Percentiles rank a stretch among this genome's conserved stretches.
phyloP scores from a whole-genome alignment of 2,888 invertebrate species.

The Thymelicus lineola region DNA sequence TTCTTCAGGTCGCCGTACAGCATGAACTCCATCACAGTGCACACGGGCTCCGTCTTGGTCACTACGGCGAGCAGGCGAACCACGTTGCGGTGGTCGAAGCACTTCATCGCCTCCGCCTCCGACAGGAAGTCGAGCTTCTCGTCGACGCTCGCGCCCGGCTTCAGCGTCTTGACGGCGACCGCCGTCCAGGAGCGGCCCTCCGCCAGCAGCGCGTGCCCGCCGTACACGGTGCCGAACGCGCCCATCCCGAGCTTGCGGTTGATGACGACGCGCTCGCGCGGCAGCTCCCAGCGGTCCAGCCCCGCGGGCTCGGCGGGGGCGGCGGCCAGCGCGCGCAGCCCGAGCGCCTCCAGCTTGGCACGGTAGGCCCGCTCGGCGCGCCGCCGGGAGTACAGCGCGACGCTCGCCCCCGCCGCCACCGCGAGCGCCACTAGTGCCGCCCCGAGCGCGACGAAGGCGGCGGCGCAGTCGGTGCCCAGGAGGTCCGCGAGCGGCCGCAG shows the following conservation, averaged over 20 bases:
- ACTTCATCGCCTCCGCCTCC: conserved; percentile 97
- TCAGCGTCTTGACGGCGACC: conserved; percentile 95
- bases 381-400: conserved; percentile 61
- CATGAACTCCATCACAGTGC: conserved; percentile 97
- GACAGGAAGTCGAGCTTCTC: conserved; percentile 96
- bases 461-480: conserved; percentile 89
- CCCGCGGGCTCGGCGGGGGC: conserved; percentile 58
- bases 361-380: conserved; percentile 67
- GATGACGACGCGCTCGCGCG: conserved; percentile 93
- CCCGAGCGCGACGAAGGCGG: conserved; percentile 84
- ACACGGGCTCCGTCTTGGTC: conserved; percentile 94
- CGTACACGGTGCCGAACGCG: conserved; percentile 96
- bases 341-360: conserved; percentile 63
- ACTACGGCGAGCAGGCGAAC: conserved; percentile 94
- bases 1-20: conserved; percentile 96
- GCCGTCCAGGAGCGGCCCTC: conserved; percentile 88
- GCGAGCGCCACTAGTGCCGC: conserved; percentile 55
- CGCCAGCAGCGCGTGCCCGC: conserved; percentile 92
- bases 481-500: conserved; percentile 88
- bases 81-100: conserved; percentile 95
- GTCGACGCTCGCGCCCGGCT: conserved; percentile 92
- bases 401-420: conserved; percentile 55
- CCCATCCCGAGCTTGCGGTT: conserved; percentile 95
- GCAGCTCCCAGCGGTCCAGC: conserved; percentile 95
- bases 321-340: conserved; percentile 63